phyloP scores from a whole-genome alignment of 2,888 invertebrate species.

The Sphaerophoria taeniata region DNA sequence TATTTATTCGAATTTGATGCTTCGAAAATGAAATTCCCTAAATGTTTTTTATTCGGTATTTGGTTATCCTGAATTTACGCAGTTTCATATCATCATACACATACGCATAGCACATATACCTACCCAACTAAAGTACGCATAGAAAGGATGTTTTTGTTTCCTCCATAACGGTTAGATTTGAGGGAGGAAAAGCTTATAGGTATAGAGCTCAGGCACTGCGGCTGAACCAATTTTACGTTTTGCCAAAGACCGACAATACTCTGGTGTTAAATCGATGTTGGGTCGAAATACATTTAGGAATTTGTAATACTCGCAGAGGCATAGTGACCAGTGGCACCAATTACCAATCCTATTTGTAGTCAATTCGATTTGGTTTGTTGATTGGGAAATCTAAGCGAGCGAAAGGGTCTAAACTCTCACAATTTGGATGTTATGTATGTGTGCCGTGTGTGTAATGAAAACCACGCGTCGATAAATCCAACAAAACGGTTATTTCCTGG shows the following conservation, averaged over 20 bases:
- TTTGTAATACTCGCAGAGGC: background rate
- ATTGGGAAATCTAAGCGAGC: background rate
- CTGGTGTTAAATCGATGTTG: background rate
- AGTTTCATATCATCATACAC: constrained; percentile 1
- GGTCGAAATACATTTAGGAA: background rate
- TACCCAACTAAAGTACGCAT: too few species aligned
- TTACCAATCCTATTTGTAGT: constrained; percentile 63
- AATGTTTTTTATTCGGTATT: constrained; percentile 64
- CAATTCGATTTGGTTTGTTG: constrained; percentile 60
- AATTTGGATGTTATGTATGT: background rate
- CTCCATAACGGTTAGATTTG: background rate
- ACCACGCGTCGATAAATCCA: constrained; percentile 59
- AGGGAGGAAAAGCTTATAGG: background rate
- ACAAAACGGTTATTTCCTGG: constrained; percentile 52
- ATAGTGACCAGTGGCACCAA: constrained; percentile 32
- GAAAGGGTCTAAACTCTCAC: background rate
- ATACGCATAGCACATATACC: background rate
- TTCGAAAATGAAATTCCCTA: constrained; percentile 66
- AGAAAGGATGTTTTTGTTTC: background rate
- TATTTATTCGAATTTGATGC: constrained; percentile 5
- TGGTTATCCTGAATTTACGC: constrained; percentile 55
- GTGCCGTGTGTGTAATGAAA: constrained; percentile 17
- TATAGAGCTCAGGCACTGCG: background rate
- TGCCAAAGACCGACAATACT: background rate
- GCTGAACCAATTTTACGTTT: constrained; percentile 11